A percentile compares a stretch with the other conserved stretches of the same genome.
These are phyloP conservation scores for Drosophila ironensis DNA, from an alignment of 1,140 invertebrate species.

Conservation along the genomic window DNA sequence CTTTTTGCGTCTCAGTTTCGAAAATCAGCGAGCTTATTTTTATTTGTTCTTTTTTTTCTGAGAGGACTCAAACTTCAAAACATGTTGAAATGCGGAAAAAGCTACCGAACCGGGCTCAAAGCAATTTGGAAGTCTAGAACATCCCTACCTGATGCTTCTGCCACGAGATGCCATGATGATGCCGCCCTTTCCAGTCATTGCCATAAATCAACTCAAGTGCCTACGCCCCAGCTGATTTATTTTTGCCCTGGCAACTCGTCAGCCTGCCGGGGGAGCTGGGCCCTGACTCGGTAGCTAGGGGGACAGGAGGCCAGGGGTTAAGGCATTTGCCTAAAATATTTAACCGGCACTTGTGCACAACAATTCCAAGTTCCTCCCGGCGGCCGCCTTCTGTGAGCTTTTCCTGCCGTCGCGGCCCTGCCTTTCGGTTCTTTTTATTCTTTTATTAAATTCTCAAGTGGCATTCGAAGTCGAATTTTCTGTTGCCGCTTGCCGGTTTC, in stretches of 20 bases:
- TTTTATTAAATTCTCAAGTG: conserved; percentile 78
- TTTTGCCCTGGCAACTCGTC: conserved; percentile 55
- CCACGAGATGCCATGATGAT: conserved; percentile 21
- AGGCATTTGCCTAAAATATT: conserved; percentile 73
- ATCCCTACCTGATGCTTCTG: conserved; percentile 53
- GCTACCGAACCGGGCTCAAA: conserved; percentile 23
- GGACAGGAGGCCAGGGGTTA: conserved; percentile 4
- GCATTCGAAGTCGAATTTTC: conserved; percentile 68
- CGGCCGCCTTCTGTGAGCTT: not conserved
- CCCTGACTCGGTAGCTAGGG: not conserved
- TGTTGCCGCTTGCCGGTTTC: conserved; percentile 24
- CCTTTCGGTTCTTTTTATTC: conserved; percentile 25
- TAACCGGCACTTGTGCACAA: conserved; percentile 75
- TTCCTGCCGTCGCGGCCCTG: not conserved
- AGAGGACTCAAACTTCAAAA: conserved; percentile 51
- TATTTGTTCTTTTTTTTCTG: not conserved
- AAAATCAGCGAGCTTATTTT: conserved; percentile 20
- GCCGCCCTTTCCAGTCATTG: conserved; percentile 32
- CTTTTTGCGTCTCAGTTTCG: not conserved
- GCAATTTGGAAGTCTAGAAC: conserved; percentile 34
- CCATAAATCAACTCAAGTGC: conserved; percentile 78
- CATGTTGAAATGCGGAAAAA: conserved; percentile 10
- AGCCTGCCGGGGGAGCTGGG: not conserved
- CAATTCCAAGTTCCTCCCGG: conserved; percentile 58
- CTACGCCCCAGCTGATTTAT: conserved; percentile 78